These are phyloP conservation scores for Philereme transversata DNA, from an alignment of 2,888 invertebrate species.

Conservation along the genomic window DNA sequence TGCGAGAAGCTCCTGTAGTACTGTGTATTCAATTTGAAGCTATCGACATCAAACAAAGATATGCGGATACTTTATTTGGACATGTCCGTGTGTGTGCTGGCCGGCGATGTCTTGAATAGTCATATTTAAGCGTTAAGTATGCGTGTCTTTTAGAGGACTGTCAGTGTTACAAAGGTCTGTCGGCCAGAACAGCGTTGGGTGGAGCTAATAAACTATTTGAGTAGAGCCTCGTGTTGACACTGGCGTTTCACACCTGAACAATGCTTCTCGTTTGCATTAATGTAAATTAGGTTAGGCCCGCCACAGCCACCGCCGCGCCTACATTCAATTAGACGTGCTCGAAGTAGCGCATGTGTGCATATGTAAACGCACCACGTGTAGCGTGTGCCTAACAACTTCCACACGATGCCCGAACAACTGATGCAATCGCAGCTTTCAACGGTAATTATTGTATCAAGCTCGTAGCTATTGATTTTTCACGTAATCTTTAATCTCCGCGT, in stretches of 20 bases:
- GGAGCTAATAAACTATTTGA: constrained; percentile 84
- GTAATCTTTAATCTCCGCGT: constrained; percentile 30
- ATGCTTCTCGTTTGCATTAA: constrained; percentile 84
- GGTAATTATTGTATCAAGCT: constrained; percentile 33
- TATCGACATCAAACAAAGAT: constrained; percentile 8
- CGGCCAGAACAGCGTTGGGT: constrained; percentile 78
- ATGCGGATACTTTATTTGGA: constrained; percentile 32
- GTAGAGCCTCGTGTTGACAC: constrained; percentile 81
- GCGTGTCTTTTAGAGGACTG: constrained; percentile 74
- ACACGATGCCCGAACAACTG: constrained; percentile 50
- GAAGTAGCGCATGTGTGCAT: constrained; percentile 76
- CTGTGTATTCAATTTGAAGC: neutral
- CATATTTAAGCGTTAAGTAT: constrained; percentile 76
- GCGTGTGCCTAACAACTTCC: constrained; percentile 57
- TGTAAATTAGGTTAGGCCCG: constrained; percentile 83
- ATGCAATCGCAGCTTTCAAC: constrained; percentile 50
- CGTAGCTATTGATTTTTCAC: constrained; percentile 26
- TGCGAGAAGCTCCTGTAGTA: too few species aligned
- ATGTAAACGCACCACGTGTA: constrained; percentile 63
- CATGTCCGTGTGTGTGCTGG: constrained; percentile 46
- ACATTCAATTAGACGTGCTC: constrained; percentile 80
- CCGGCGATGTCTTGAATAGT: constrained; percentile 66
- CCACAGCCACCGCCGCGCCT: constrained; percentile 70
- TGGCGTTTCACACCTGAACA: constrained; percentile 84
- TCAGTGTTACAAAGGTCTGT: constrained; percentile 76